These are phyloP conservation scores for Alloplasta piceator DNA, from an alignment of 2,888 invertebrate genomes.

Conservation along the genomic window DNA sequence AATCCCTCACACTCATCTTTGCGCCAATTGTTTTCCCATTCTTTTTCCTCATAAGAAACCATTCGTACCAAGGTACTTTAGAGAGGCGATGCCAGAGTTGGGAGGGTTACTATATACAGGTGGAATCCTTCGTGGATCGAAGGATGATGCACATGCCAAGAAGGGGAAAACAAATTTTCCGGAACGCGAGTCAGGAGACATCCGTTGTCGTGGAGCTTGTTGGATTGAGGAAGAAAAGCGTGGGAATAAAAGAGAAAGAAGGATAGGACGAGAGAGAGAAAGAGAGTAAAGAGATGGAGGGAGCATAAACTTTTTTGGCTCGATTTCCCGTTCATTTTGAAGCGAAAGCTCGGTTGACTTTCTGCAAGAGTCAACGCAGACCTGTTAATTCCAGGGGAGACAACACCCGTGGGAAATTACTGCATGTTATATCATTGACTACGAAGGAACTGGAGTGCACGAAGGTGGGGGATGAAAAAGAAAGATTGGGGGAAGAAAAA, in stretches of 20 bases:
- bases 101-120: too few species aligned
- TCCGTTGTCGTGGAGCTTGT: background rate
- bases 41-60: too few species aligned
- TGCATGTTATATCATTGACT: constrained; percentile 76
- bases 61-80: too few species aligned
- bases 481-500: constrained; percentile 37
- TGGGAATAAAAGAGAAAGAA: background rate
- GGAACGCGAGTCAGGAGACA: constrained; percentile 9
- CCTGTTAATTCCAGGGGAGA: constrained; percentile 75
- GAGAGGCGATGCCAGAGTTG: too few species aligned
- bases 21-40: too few species aligned
- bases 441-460: constrained; percentile 50
- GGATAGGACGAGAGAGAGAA: background rate
- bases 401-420: constrained; percentile 79
- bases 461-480: constrained; percentile 29
- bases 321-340: constrained; percentile 31
- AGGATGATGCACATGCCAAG: constrained; percentile 1
- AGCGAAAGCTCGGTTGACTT: constrained; percentile 23
- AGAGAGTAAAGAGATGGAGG: background rate
- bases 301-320: constrained; percentile 20
- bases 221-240: background rate
- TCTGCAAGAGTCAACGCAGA: constrained; percentile 65
- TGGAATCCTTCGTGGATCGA: background rate
- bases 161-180: constrained; percentile 31
- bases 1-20: too few species aligned